Conservation (phyloP, 2,797 vertebrate genomes). For the Sphenopsis melanotis region DNA sequence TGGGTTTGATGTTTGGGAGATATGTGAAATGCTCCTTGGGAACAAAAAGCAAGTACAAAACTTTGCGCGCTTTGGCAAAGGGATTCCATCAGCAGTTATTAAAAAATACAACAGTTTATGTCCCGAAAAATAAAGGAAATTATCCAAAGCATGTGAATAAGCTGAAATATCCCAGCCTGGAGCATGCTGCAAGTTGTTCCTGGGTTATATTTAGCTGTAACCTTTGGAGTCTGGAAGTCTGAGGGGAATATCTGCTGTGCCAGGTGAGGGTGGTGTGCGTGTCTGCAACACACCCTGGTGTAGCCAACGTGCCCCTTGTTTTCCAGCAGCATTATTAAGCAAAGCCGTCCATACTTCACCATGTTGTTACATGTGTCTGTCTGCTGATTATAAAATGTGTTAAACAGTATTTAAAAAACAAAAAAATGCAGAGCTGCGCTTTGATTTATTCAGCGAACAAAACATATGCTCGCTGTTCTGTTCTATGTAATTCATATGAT, state of each 20-base stretch:
- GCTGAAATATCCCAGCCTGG: conserved; percentile 53
- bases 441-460: conserved; percentile 83
- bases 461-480: conserved; percentile 84
- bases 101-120: conserved; percentile 10
- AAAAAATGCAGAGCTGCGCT: conserved; percentile 77
- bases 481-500: conserved; percentile 81
- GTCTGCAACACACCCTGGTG: neutral
- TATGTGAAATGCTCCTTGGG: neutral
- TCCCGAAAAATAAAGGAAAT: conserved; percentile 39
- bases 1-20: conserved; percentile 16
- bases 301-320: neutral
- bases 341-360: conserved; percentile 78
- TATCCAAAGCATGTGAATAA: conserved; percentile 20
- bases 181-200: conserved; percentile 40
- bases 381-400: conserved; percentile 84
- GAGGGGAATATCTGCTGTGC: neutral
- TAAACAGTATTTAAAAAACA: conserved; percentile 83
- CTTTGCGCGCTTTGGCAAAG: neutral
- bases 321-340: conserved; percentile 71
- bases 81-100: neutral
- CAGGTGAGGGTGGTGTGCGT: conserved; percentile 34
- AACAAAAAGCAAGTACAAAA: neutral
- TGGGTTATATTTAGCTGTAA: conserved; percentile 43
- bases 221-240: conserved; percentile 17
- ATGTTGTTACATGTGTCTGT: conserved; percentile 81